A percentile compares a stretch with the other conserved stretches of the same genome.
These are phyloP conservation scores for Pantala flavescens DNA, from an alignment of 1,140 invertebrate species.

Conservation along the genomic window DNA sequence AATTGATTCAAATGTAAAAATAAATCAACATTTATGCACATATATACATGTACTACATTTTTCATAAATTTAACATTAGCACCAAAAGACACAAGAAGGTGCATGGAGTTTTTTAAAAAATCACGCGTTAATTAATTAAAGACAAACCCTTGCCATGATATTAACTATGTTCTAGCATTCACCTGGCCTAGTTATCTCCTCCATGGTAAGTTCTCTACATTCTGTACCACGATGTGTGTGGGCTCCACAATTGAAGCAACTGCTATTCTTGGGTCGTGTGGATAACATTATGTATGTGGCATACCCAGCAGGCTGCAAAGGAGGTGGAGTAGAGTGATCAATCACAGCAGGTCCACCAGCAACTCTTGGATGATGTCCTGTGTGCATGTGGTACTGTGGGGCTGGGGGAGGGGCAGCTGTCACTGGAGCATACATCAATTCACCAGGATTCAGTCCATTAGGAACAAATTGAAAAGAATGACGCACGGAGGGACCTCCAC, in stretches of 20 bases:
- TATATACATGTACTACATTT: no score
- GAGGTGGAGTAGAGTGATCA: neutral
- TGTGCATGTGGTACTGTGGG: neutral
- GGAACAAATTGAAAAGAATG: neutral
- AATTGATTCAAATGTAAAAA: no score
- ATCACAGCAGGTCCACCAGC: neutral
- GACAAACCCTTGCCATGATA: no score
- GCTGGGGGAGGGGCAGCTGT: neutral
- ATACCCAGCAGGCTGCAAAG: neutral
- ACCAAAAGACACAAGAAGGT: no score
- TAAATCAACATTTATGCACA: no score
- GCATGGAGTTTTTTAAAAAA: no score
- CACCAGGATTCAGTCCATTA: neutral
- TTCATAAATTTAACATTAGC: no score
- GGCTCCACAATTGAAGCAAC: neutral
- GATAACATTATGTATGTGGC: neutral
- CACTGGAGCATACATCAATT: neutral
- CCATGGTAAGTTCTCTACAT: neutral
- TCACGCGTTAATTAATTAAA: no score
- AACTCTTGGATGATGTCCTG: neutral
- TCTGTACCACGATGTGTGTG: neutral
- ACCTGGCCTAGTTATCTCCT: neutral
- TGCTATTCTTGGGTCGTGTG: neutral
- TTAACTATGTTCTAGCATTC: neutral
- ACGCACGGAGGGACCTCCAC: neutral